A percentile compares a stretch with the other conserved stretches of the same genome.
phyloP scores from a whole-genome alignment of 2,888 invertebrate genomes.

The Cosmia pyralina region DNA sequence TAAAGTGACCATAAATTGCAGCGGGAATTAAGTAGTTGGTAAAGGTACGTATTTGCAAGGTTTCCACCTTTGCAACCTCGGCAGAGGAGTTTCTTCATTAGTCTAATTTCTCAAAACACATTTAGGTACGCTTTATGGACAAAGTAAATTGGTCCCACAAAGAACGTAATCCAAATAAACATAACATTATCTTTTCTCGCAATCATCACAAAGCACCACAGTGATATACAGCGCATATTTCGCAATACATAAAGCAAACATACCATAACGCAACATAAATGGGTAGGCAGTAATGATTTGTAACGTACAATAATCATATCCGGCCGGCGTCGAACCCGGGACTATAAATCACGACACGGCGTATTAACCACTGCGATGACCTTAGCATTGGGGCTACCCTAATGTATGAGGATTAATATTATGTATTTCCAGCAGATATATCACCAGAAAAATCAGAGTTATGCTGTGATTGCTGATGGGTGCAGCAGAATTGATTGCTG shows the following conservation, averaged over 20 bases:
- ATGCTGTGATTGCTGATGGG: constrained; percentile 13
- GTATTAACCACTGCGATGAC: constrained; percentile 67
- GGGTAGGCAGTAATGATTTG: constrained; percentile 62
- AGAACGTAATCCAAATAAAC: constrained; percentile 5
- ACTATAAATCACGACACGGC: constrained; percentile 68
- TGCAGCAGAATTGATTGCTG: not conserved
- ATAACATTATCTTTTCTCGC: constrained; percentile 27
- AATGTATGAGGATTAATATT: constrained; percentile 46
- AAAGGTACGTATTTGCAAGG: not conserved
- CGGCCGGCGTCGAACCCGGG: constrained; percentile 59
- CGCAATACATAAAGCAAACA: constrained; percentile 60
- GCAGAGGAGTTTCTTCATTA: not conserved
- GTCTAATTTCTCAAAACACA: not conserved
- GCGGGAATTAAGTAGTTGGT: not conserved
- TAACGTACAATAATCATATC: constrained; percentile 66
- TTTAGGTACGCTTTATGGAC: not conserved
- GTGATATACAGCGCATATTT: constrained; percentile 59
- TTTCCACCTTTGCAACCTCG: not conserved
- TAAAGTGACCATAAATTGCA: not conserved
- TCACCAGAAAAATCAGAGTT: constrained; percentile 32
- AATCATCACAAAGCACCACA: constrained; percentile 47
- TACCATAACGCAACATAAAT: constrained; percentile 60
- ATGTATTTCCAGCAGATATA: constrained; percentile 48
- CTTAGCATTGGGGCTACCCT: constrained; percentile 60
- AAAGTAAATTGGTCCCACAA: constrained; percentile 4